These are phyloP conservation scores for Simalia tracyae DNA, from an alignment of 2,797 vertebrate genomes.

Conservation along the genomic window DNA sequence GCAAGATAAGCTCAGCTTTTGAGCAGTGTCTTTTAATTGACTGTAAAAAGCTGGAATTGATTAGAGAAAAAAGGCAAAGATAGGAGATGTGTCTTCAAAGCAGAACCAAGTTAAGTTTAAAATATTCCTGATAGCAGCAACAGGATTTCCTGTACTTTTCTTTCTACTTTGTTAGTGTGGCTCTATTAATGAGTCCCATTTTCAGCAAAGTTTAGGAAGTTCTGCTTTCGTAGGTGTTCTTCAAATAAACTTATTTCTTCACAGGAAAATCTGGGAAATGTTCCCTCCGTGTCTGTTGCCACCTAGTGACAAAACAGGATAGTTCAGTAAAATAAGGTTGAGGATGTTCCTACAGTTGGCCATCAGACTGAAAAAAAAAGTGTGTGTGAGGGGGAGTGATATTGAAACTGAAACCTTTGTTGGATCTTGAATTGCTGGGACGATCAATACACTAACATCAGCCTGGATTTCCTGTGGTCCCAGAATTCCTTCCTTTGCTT, in stretches of 20 bases:
- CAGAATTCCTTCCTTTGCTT: not conserved
- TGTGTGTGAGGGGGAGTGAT: too few relatives aligned
- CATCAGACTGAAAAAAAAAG: not conserved
- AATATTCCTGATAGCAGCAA: not conserved
- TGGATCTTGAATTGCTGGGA: not conserved
- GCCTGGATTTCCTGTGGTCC: too few relatives aligned
- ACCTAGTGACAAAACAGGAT: not conserved
- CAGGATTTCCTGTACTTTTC: not conserved
- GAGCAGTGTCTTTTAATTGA: not conserved
- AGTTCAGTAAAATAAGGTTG: not conserved
- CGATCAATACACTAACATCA: not conserved
- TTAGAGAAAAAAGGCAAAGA: not conserved
- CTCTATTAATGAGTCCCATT: not conserved
- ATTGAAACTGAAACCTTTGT: not conserved
- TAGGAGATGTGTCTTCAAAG: not conserved
- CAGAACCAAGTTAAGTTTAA: not conserved
- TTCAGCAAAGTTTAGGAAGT: not conserved
- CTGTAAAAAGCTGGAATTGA: not conserved
- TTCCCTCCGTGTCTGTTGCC: not conserved
- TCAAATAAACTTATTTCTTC: not conserved
- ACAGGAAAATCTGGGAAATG: not conserved
- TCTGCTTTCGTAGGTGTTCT: not conserved
- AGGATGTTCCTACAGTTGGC: not conserved
- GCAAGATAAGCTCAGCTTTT: not conserved
- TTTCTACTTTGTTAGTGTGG: not conserved